These are phyloP conservation scores for Barnardius zonarius DNA, from an alignment of 2,113 vertebrate species.

Conservation along the genomic window DNA sequence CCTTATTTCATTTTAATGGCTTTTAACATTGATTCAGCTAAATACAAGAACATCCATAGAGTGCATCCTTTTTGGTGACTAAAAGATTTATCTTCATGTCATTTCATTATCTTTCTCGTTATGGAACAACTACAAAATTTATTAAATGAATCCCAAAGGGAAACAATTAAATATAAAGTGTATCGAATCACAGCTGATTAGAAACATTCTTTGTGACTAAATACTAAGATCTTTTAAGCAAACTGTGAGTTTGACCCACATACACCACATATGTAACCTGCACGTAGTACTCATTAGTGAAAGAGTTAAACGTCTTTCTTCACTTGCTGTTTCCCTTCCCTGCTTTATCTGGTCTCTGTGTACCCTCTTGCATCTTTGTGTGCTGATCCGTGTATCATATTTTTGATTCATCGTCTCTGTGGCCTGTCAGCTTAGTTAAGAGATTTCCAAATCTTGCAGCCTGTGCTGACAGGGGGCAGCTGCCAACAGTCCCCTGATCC, in stretches of 20 bases:
- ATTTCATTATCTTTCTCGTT: conserved; percentile 47
- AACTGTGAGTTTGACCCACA: neutral
- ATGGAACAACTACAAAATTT: conserved; percentile 31
- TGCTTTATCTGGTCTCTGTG: conserved; percentile 52
- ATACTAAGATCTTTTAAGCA: neutral
- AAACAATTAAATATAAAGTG: conserved; percentile 15
- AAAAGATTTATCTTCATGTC: conserved; percentile 43
- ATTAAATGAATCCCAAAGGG: conserved; percentile 16
- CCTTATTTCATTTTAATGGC: conserved; percentile 46
- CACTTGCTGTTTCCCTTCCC: conserved; percentile 41
- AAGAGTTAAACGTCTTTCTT: conserved; percentile 64
- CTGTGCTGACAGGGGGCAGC: conserved; percentile 80
- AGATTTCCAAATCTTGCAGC: conserved; percentile 81
- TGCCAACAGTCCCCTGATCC: conserved; percentile 78
- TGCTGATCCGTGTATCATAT: conserved; percentile 75
- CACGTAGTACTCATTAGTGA: neutral
- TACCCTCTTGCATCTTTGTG: conserved; percentile 65
- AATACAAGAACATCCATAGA: conserved; percentile 37
- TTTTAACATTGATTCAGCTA: conserved; percentile 41
- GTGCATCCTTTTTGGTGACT: conserved; percentile 7
- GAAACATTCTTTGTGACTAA: neutral
- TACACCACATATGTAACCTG: neutral
- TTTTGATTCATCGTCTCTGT: conserved; percentile 76
- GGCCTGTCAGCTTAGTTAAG: conserved; percentile 85
- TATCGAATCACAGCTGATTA: conserved; percentile 21